Percentiles rank a stretch among this genome's conserved stretches.
Conservation (phyloP, 92 coral and sea anemone genomes). For the Nematostella vectensis region DNA sequence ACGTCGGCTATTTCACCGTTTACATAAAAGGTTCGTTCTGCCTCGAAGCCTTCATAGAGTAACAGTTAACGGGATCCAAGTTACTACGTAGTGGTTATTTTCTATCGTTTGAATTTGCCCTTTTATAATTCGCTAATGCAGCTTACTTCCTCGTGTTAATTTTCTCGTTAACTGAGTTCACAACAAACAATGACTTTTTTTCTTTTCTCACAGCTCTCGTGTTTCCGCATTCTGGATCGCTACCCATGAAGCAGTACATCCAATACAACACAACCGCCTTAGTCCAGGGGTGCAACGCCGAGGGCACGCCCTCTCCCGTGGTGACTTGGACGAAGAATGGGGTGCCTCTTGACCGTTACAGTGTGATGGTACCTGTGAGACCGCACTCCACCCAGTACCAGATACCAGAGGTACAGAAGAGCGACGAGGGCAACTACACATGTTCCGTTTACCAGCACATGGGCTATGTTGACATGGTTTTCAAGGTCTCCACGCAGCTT, state of each 20-base stretch:
- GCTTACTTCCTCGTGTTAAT: too few species aligned
- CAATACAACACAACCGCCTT: background rate
- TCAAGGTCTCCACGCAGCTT: background rate
- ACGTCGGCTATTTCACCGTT: background rate
- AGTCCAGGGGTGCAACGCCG: background rate
- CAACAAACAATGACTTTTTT: too few species aligned
- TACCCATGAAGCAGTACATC: conserved; percentile 5
- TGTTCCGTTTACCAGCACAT: background rate
- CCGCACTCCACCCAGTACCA: background rate
- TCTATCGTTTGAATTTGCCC: too few species aligned
- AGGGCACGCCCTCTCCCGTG: conserved; percentile 1
- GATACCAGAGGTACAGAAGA: background rate
- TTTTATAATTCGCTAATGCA: too few species aligned
- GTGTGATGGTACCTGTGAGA: background rate
- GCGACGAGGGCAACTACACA: conserved; percentile 1
- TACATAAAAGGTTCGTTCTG: background rate
- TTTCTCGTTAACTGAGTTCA: too few species aligned
- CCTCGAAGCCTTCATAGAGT: too few species aligned
- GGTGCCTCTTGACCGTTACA: background rate
- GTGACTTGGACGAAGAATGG: background rate
- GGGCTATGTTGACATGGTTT: background rate
- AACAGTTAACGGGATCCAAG: too few species aligned
- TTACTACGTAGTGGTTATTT: too few species aligned
- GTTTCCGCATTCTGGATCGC: too few species aligned
- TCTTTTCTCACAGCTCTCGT: too few species aligned